Evolutionary conservation across 2,797 vertebrate species (phyloP).

Genomic region (Centroberyx gerrardi): DNA sequence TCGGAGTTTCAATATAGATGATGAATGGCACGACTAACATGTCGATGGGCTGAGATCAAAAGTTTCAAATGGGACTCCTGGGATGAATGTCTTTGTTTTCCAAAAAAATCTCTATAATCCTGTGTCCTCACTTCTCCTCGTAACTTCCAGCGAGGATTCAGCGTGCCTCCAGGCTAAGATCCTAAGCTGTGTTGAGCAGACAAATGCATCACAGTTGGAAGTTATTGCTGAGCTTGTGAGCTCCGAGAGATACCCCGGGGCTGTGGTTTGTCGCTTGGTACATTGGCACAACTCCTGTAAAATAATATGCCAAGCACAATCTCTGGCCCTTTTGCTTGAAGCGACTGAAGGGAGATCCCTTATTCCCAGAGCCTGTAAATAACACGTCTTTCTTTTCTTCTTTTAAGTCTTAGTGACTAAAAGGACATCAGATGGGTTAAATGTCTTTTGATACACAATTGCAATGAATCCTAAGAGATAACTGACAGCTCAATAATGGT

Average conservation of each 20-base stretch:
- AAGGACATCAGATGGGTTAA: background rate
- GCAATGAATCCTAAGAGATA: background rate
- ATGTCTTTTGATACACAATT: background rate
- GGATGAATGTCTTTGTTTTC: constrained; percentile 59
- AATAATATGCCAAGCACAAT: constrained; percentile 4
- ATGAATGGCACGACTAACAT: constrained; percentile 49
- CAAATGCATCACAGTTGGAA: constrained; percentile 61
- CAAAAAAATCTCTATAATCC: constrained; percentile 44
- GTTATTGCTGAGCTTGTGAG: constrained; percentile 61
- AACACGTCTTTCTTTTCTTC: background rate
- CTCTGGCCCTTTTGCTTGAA: background rate
- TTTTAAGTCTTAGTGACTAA: background rate
- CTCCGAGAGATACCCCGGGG: constrained; percentile 54
- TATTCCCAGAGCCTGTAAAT: background rate
- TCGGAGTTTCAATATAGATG: constrained; percentile 29
- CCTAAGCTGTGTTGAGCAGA: constrained; percentile 43
- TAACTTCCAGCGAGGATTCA: constrained; percentile 64
- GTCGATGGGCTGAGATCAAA: constrained; percentile 50
- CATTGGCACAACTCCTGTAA: background rate
- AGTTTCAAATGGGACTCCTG: constrained; percentile 39
- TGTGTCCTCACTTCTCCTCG: constrained; percentile 55
- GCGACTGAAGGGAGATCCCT: background rate
- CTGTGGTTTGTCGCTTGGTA: constrained; percentile 44
- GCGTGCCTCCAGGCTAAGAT: constrained; percentile 54
- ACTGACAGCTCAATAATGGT: background rate